Conservation (phyloP, 2,797 vertebrate species). For the Melanotaenia boesemani region DNA sequence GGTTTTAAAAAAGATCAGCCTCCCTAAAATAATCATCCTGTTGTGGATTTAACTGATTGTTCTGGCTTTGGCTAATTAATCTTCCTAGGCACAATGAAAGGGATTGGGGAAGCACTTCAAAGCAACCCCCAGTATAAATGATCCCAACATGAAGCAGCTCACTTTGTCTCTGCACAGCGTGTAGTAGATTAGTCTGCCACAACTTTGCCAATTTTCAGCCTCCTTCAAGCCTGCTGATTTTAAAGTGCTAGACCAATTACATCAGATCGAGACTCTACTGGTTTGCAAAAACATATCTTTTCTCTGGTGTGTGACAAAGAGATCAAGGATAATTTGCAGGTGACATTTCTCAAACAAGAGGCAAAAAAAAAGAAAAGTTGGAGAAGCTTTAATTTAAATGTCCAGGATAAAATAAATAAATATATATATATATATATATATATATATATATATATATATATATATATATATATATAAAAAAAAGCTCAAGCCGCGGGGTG, state of each 20-base stretch:
- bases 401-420: constrained; percentile 47
- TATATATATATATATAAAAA: constrained; percentile 35
- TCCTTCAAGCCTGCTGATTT: constrained; percentile 54
- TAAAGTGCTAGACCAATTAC: constrained; percentile 64
- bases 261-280: constrained; percentile 48
- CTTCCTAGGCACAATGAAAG: constrained; percentile 83
- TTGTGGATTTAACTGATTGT: constrained; percentile 86
- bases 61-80: constrained; percentile 86
- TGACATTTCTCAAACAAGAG: constrained; percentile 59
- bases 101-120: constrained; percentile 84
- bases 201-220: constrained; percentile 70
- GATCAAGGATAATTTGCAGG: constrained; percentile 60
- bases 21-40: constrained; percentile 86
- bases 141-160: constrained; percentile 79
- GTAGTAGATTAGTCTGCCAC: constrained; percentile 74
- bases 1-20: constrained; percentile 67
- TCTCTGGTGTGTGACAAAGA: constrained; percentile 44
- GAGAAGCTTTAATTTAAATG: constrained; percentile 70
- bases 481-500: constrained; percentile 50
- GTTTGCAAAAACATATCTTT: constrained; percentile 51
- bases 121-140: constrained; percentile 77
- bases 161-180: constrained; percentile 78
- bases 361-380: constrained; percentile 28
- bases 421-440: neutral
- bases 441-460: too few species aligned